phyloP scores from a whole-genome alignment of 2,888 invertebrate species.

The Hypena proboscidalis region DNA sequence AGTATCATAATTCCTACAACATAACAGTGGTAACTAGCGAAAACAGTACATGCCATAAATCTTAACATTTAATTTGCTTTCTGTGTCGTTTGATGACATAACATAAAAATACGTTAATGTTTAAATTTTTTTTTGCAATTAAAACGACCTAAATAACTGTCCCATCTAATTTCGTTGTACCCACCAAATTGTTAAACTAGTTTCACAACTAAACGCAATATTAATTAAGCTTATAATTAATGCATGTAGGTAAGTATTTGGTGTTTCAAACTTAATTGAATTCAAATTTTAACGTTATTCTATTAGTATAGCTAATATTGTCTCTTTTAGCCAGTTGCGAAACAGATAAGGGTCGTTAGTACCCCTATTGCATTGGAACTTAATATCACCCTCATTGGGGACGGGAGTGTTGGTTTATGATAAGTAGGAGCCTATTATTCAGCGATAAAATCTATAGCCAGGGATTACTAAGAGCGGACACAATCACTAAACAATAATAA shows the following conservation, averaged over 20 bases:
- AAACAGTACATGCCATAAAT: not conserved
- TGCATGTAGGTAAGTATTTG: too few relatives aligned
- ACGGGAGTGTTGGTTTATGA: conserved; percentile 20
- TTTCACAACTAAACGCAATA: too few relatives aligned
- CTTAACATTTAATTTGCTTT: not conserved
- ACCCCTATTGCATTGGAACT: conserved; percentile 14
- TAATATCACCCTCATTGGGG: conserved; percentile 17
- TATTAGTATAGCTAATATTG: not conserved
- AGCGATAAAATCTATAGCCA: conserved; percentile 4
- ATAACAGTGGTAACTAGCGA: not conserved
- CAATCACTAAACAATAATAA: conserved; percentile 1
- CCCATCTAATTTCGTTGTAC: too few relatives aligned
- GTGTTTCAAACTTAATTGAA: too few relatives aligned
- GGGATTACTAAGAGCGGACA: conserved; percentile 1
- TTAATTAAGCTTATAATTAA: too few relatives aligned
- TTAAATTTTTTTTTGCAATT: too few relatives aligned
- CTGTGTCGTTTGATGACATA: not conserved
- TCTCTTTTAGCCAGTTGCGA: not conserved
- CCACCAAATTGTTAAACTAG: too few relatives aligned
- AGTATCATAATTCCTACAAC: conserved; percentile 4
- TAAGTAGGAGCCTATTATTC: conserved; percentile 14
- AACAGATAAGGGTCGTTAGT: conserved; percentile 3
- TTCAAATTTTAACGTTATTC: too few relatives aligned
- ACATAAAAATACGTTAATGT: too few relatives aligned
- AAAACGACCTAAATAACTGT: too few relatives aligned